Base-by-base conservation (phyloP, 1,140 invertebrate species). In the Nephila pilipes region DNA sequence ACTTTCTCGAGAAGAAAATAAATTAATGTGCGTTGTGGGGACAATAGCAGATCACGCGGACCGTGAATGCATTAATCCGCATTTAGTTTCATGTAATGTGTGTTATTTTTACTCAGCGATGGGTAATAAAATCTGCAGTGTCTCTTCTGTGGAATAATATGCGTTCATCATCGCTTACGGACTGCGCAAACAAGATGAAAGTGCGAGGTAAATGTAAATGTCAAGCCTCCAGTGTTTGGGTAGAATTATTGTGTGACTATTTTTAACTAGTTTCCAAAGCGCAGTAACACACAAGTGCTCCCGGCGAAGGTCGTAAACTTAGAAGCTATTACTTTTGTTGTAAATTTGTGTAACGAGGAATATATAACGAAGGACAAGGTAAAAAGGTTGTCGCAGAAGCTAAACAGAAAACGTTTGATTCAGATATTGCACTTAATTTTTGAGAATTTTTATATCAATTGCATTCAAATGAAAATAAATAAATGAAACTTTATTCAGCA, bases 141-240 rank as follows among this genome's bases (percentile, higher is more conserved):
- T 65, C 63, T 65, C 63, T 29, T 29, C 63, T 65, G n/a, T n/a
- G 63, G 63, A 29, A 25, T 65, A 65, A 65, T 65, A 65, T 65
- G 63, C 25, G 12, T 65, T 65, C 63, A 65, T 29, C 63, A 65
- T 12, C 18, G 63, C 12, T 65, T 65, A 65, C 25, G 63, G n/a
- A 65, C n/a, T 65, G 63, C 63, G n/a, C 25, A 65, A 29, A 65
- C n/a, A 65, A 14, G 8, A 65, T 29, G 25, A 29, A 65, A 29
- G 25, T 29, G 63, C 25, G n/a, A 65, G 63, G n/a, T 25, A 29
- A 65, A 65, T 65, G n/a, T 65, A 65, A 65, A 65, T 65, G 63
- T 65, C 63, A 29, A 29, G 63, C 25, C 63, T n/a, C 5, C n/a
- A n/a, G 4, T 25, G 63, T 65, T 12, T n/a, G 8, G 12, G 22